These are phyloP conservation scores for Drosophila hamatofila DNA, from an alignment of 2,888 invertebrate genomes.

Conservation along the genomic window DNA sequence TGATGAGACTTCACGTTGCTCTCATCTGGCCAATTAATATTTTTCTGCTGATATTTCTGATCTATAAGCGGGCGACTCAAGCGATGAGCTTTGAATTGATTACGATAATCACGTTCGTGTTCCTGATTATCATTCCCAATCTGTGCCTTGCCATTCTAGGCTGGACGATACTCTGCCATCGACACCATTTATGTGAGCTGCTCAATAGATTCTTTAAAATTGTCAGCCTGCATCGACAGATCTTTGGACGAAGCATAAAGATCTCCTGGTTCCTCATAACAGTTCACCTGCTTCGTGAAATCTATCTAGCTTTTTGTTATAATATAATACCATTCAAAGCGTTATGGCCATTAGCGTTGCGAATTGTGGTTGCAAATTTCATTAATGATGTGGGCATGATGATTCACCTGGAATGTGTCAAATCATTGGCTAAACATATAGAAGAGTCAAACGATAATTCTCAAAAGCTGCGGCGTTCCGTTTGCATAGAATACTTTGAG, in stretches of 20 bases:
- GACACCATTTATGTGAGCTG: background rate
- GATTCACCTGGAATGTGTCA: slow-evolving; percentile 1
- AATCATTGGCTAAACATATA: background rate
- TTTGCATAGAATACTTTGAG: background rate
- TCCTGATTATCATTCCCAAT: background rate
- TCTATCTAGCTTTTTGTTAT: no score
- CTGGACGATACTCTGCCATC: background rate
- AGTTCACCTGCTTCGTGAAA: background rate
- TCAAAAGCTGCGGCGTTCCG: background rate
- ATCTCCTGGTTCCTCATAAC: background rate
- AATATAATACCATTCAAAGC: no score
- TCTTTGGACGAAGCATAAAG: background rate
- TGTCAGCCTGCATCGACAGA: background rate
- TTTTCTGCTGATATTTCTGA: background rate
- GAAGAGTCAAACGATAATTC: background rate
- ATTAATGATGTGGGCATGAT: background rate
- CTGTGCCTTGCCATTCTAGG: background rate
- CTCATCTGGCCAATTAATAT: background rate
- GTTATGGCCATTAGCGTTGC: background rate
- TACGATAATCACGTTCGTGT: background rate
- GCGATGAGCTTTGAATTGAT: background rate
- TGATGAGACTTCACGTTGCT: background rate
- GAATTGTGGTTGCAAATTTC: background rate
- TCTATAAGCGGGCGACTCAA: background rate
- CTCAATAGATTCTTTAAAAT: background rate